Evolutionary conservation across 35 echinoderm and acorn worm species (phyloP).

Genomic region (Chiridota heheva): DNA sequence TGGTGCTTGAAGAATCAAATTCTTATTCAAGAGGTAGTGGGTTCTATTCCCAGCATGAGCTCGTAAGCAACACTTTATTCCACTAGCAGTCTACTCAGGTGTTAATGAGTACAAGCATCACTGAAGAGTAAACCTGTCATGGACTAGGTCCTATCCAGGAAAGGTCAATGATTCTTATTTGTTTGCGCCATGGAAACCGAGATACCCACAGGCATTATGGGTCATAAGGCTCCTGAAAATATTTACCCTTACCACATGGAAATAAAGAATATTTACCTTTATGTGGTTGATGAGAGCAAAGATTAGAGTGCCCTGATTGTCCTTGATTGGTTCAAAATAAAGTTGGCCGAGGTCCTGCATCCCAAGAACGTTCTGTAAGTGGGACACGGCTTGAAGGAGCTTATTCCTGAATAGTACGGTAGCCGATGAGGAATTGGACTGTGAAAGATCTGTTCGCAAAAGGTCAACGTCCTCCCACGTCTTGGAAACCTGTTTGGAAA

Average conservation of each 20-base stretch:
- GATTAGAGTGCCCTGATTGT: conserved; percentile 82
- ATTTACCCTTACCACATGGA: background rate
- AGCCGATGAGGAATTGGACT: conserved; percentile 71
- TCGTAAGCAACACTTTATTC: too few species aligned
- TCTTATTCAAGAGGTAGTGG: too few species aligned
- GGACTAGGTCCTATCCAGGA: too few species aligned
- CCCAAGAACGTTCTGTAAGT: conserved; percentile 77
- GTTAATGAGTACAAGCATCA: too few species aligned
- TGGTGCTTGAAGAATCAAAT: too few species aligned
- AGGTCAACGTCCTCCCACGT: conserved; percentile 98
- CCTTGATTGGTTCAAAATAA: conserved; percentile 84
- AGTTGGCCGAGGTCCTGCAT: conserved; percentile 93
- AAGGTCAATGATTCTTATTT: too few species aligned
- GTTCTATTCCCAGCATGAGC: too few species aligned
- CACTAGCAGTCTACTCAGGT: too few species aligned
- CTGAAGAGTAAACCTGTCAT: too few species aligned
- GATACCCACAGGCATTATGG: too few species aligned
- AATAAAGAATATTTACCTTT: conserved; percentile 57
- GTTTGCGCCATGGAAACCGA: too few species aligned
- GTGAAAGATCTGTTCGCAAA: conserved; percentile 68
- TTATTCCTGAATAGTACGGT: conserved; percentile 77
- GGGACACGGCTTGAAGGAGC: conserved; percentile 72
- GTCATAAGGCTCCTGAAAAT: too few species aligned
- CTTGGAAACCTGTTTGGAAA: conserved; percentile 62
- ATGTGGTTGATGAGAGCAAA: conserved; percentile 79